These are phyloP conservation scores for Acanthurus tractus DNA, from an alignment of 2,797 vertebrate genomes.

Conservation along the genomic window DNA sequence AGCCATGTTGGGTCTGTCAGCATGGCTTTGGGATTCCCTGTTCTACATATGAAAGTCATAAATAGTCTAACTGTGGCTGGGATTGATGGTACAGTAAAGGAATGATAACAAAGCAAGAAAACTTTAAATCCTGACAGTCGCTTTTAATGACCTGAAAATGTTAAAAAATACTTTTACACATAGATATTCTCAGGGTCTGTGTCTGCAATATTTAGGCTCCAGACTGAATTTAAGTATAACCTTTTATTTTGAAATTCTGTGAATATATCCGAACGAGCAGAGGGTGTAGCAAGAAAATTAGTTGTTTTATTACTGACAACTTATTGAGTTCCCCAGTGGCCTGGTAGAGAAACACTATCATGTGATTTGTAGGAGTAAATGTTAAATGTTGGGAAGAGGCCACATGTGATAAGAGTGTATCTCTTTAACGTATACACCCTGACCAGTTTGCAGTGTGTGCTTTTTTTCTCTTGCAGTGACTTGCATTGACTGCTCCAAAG, in stretches of 20 bases:
- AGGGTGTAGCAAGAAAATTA: neutral
- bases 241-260: slow-evolving; percentile 9
- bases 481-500: neutral
- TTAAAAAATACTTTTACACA: neutral
- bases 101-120: neutral
- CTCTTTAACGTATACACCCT: neutral
- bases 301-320: neutral
- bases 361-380: no score
- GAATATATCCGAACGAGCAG: neutral
- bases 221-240: neutral
- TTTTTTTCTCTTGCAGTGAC: slow-evolving; percentile 2
- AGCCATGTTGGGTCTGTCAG: slow-evolving; percentile 21
- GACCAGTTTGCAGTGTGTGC: slow-evolving; percentile 25
- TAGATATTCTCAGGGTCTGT: neutral
- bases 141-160: neutral
- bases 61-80: neutral
- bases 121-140: neutral
- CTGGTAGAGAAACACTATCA: no score
- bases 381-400: neutral
- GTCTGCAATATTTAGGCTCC: neutral
- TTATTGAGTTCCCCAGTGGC: no score
- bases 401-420: neutral
- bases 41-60: slow-evolving; percentile 18
- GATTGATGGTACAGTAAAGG: neutral
- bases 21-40: slow-evolving; percentile 15